Percentiles rank a stretch among this genome's conserved stretches.
Evolutionary conservation across 2,888 invertebrate species (phyloP).

Genomic region (Pachliopta kotzebuea): DNA sequence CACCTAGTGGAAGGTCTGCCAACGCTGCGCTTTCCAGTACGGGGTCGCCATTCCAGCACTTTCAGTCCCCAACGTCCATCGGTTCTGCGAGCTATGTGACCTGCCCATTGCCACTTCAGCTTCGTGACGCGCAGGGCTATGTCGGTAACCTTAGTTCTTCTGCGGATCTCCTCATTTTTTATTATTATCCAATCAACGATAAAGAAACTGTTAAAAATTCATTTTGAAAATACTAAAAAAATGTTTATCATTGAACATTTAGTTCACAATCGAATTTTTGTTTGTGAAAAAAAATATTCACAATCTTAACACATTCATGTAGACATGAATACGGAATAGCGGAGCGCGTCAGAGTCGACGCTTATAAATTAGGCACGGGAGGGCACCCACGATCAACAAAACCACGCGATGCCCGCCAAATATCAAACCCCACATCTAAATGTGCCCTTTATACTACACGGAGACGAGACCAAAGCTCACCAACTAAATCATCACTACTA

Average conservation of each 20-base stretch:
- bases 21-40: too few relatives aligned
- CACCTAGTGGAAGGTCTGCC: too few relatives aligned
- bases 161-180: too few relatives aligned
- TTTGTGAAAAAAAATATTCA: constrained; percentile 6
- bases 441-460: constrained; percentile 52
- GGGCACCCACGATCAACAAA: constrained; percentile 58
- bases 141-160: too few relatives aligned
- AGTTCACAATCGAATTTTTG: not conserved
- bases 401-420: constrained; percentile 55
- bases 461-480: not conserved
- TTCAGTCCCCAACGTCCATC: too few relatives aligned
- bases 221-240: not conserved
- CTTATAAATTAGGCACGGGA: constrained; percentile 73
- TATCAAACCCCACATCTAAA: constrained; percentile 67
- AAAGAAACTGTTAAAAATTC: not conserved
- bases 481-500: not conserved
- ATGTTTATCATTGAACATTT: not conserved
- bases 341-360: constrained; percentile 65
- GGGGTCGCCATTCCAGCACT: too few relatives aligned
- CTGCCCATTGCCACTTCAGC: too few relatives aligned
- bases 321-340: constrained; percentile 52
- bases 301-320: constrained; percentile 23
- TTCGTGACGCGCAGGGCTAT: too few relatives aligned
- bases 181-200: not conserved
- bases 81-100: too few relatives aligned